phyloP scores from a whole-genome alignment of 2,113 vertebrate genomes.

The Lampris incognitus region DNA sequence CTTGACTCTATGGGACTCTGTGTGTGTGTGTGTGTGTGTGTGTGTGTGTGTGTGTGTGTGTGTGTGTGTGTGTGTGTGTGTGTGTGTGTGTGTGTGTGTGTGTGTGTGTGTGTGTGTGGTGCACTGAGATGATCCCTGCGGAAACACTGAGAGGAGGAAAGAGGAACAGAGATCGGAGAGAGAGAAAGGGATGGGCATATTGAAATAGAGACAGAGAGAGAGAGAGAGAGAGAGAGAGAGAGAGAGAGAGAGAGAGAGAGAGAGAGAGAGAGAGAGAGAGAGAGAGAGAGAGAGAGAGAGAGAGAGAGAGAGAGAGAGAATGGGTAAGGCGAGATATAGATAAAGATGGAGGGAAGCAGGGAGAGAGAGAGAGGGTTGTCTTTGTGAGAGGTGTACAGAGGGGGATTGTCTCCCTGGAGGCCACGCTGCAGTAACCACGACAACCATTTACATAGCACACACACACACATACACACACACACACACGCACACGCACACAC shows the following conservation, averaged over 20 bases:
- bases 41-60: too few relatives aligned
- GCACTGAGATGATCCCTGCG: too few relatives aligned
- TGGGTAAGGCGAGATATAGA: background rate
- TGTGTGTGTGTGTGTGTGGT: too few relatives aligned
- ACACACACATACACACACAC: slow-evolving; percentile 8
- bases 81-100: too few relatives aligned
- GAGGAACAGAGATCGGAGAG: too few relatives aligned
- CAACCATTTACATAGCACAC: background rate
- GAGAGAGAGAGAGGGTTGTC: slow-evolving; percentile 11
- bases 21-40: too few relatives aligned
- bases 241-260: slow-evolving; percentile 3
- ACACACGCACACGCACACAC: slow-evolving; percentile 7
- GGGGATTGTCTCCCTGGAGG: slow-evolving; percentile 18
- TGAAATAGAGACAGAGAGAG: too few relatives aligned
- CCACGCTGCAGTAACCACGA: slow-evolving; percentile 9
- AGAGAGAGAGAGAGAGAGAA: slow-evolving; percentile 7
- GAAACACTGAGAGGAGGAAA: too few relatives aligned
- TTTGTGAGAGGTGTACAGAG: slow-evolving; percentile 58
- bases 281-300: background rate
- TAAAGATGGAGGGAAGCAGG: background rate
- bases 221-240: too few relatives aligned
- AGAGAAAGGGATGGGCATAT: too few relatives aligned
- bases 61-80: too few relatives aligned
- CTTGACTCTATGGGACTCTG: too few relatives aligned
- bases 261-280: slow-evolving; percentile 8